Percentiles rank a stretch among this genome's conserved stretches.
Conservation (phyloP, 2,113 vertebrate genomes). For the Dicentrarchus labrax region DNA sequence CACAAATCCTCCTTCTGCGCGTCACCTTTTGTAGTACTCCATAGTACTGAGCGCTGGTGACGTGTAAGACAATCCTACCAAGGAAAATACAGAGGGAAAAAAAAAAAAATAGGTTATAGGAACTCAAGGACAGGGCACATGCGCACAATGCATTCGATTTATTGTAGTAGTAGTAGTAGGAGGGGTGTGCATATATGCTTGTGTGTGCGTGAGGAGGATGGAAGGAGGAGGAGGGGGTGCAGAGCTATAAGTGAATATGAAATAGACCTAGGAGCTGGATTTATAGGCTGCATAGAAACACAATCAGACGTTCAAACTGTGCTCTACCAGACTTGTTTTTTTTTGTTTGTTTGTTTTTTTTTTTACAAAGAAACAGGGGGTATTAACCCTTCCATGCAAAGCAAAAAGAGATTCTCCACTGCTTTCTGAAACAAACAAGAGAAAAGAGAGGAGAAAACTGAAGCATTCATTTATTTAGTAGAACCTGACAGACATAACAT, state of each 20-base stretch:
- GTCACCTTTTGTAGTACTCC: slow-evolving; percentile 80
- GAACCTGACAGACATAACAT: slow-evolving; percentile 57
- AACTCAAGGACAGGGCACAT: slow-evolving; percentile 78
- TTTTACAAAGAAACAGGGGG: neutral
- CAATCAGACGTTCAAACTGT: slow-evolving; percentile 8
- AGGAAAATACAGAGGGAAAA: slow-evolving; percentile 64
- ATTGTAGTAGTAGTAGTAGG: slow-evolving; percentile 58
- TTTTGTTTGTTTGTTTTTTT: too few species aligned
- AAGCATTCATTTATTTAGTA: slow-evolving; percentile 49
- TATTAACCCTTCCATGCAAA: slow-evolving; percentile 33
- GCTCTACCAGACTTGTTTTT: neutral
- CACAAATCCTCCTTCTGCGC: slow-evolving; percentile 86
- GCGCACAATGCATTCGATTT: slow-evolving; percentile 70
- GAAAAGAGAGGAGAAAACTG: slow-evolving; percentile 1
- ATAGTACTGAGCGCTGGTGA: slow-evolving; percentile 80
- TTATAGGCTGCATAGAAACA: slow-evolving; percentile 42
- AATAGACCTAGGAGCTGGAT: slow-evolving; percentile 49
- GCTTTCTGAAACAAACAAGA: slow-evolving; percentile 29
- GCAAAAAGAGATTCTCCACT: neutral
- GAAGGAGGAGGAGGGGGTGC: neutral
- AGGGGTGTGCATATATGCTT: slow-evolving; percentile 31
- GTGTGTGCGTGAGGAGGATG: neutral
- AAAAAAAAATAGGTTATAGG: slow-evolving; percentile 76
- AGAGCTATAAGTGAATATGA: slow-evolving; percentile 71
- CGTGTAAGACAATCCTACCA: slow-evolving; percentile 78